phyloP scores from a whole-genome alignment of 2,797 vertebrate genomes.

The Eulemur rubriventer region DNA sequence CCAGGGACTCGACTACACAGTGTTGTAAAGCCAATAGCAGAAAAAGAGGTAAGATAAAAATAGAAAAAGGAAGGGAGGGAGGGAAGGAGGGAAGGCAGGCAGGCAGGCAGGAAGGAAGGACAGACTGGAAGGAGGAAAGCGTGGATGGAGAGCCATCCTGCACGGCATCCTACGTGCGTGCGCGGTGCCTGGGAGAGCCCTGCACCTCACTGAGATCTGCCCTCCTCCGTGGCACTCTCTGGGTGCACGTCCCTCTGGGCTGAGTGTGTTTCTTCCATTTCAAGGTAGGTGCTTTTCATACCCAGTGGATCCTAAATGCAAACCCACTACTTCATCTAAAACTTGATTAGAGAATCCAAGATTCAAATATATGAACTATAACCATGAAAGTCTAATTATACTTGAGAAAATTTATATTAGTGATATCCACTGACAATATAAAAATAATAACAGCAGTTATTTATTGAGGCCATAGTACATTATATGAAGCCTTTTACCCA shows the following conservation, averaged over 20 bases:
- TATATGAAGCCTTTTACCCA: not conserved
- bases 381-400: not conserved
- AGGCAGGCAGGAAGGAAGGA: not conserved
- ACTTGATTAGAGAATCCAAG: not conserved
- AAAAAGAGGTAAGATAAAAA: not conserved
- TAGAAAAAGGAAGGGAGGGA: not conserved
- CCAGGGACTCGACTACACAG: not conserved
- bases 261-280: not conserved
- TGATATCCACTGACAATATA: not conserved
- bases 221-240: too few relatives aligned
- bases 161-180: not conserved
- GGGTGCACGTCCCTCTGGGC: not conserved
- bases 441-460: not conserved
- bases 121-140: not conserved
- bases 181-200: not conserved
- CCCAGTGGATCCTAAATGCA: not conserved
- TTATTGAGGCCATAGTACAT: not conserved
- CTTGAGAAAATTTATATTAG: not conserved
- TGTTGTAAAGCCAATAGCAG: not conserved
- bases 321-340: not conserved
- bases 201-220: accelerated
- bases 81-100: not conserved
- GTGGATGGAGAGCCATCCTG: too few relatives aligned
- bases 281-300: not conserved
- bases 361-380: not conserved